Evolutionary conservation across 2,113 vertebrate species (phyloP), one percentile per base, ranked within the genome.

Genomic region (Gobius niger): DNA sequence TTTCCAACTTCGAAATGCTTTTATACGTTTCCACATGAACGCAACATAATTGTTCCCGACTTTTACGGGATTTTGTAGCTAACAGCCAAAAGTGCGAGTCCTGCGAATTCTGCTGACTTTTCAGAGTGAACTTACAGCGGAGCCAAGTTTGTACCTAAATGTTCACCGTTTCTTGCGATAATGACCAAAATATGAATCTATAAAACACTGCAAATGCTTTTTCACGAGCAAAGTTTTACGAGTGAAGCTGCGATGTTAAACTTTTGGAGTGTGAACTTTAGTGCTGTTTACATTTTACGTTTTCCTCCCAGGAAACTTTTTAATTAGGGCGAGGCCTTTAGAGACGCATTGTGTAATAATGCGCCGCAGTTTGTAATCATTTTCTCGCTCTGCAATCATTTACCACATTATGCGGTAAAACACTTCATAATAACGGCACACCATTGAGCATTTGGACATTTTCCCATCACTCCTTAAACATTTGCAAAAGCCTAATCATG

Each of bases 1-100:
- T 8, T 57, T 57, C 40, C 7, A 14, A 8, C 54, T 40, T 12
- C 6, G 34, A 34, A 40, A 40, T 14, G 11, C 53, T 11, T 14
- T 57, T 57, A 57, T 14, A 24, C 7, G 54, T 40, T 57, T 57
- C 54, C 24, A 57, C 54, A 40, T 57, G 54, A 57, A 40, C 7
- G 54, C 54, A 40, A 40, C 54, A 57, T 57, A 57, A 57, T 57
- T 57, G 54, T 57, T 4, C 13, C 7, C 0, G 19, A 56, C 11
- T 6, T 57, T 40, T 40, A 57, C 54, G 13, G 24, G 19, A 57
- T 40, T 57, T 40, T 40, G 54, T 15, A 13, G 54, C 54, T 40
- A 57, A 15, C 13, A 12, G 24, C 54, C 11, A 14, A 57, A 24
- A 13, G 3, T 40, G 12, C 0, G 24, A 57, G 24, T 34, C 24